Evolutionary conservation across 2,113 vertebrate genomes (phyloP), one percentile per base, ranked within the genome.

Genomic region (Gnathonemus longibarbis): DNA sequence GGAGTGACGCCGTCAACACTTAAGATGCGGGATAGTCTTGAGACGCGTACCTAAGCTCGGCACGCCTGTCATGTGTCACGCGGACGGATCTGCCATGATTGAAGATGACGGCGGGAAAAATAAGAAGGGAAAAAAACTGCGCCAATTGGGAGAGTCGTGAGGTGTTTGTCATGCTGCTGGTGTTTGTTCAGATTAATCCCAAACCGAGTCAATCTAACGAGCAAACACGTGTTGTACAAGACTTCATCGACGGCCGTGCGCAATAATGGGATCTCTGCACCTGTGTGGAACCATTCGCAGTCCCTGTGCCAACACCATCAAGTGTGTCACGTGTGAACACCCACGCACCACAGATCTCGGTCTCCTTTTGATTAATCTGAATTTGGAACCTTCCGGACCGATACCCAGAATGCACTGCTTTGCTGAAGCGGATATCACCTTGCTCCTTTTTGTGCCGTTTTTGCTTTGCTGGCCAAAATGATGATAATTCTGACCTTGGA

Each of bases 401-500:
- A 19, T 87, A 87, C 48, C 49, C 50, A 35, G 27, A 87, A 93
- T 91, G 91, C 84, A 87, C 89, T 90, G 85, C 83, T 88, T 53
- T 31, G 27, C 90, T 90, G 8, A 91, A 80, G 31, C 88, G 90
- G 93, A 90, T 91, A 91, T 42, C 88, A 84, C 87, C 49, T 45
- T 87, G 84, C n/a, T 90, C 80, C 52, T 11, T 24, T 56, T 3
- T 89, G 62, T 7, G 70, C 88, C 56, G 89, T 88, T 92, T 91
- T 92, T 93, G 92, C 92, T 94, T 92, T 92, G 91, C 87, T 94
- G 91, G 93, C 91, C 93, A 89, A 91, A 90, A 88, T 45, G 15
- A 45, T 93, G 88, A 92, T 91, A 90, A 91, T 90, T 90, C 84
- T 93, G 93, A 93, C 93, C 94, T 94, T 94, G 93, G 92, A 91